These are phyloP conservation scores for Drosophila lutescens DNA, from an alignment of 2,888 invertebrate genomes.

Conservation along the genomic window DNA sequence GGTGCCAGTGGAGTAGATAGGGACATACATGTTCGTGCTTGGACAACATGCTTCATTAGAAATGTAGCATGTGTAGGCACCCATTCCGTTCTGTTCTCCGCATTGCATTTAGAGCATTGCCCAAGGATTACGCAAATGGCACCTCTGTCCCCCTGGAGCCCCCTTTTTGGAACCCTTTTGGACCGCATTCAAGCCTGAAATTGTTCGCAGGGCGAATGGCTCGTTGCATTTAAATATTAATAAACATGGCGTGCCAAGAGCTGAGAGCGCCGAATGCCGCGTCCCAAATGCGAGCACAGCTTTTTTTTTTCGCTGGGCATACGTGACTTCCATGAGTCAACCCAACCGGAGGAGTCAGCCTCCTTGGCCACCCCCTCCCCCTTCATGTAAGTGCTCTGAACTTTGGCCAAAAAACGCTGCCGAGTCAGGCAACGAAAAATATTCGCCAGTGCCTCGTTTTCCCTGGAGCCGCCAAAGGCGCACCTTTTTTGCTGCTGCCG, in stretches of 20 bases:
- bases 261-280: constrained; percentile 72
- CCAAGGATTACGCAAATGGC: constrained; percentile 72
- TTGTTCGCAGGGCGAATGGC: constrained; percentile 68
- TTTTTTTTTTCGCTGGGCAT: constrained; percentile 35
- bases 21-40: constrained; percentile 58
- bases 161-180: constrained; percentile 6
- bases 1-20: constrained; percentile 13
- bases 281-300: constrained; percentile 55
- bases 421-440: constrained; percentile 69
- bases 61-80: constrained; percentile 61
- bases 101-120: constrained; percentile 47
- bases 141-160: constrained; percentile 2
- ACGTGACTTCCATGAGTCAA: constrained; percentile 76
- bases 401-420: constrained; percentile 68
- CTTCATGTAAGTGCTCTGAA: constrained; percentile 47
- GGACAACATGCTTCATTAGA: constrained; percentile 70
- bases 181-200: constrained; percentile 71
- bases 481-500: constrained; percentile 49
- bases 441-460: constrained; percentile 59
- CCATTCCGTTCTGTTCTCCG: constrained; percentile 23
- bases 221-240: constrained; percentile 81
- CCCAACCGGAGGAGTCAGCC: constrained; percentile 40
- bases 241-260: constrained; percentile 77
- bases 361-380: constrained; percentile 30
- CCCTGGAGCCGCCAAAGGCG: constrained; percentile 49